Conservation (phyloP, 2,888 invertebrate genomes). For the Danaus chrysippus region DNA sequence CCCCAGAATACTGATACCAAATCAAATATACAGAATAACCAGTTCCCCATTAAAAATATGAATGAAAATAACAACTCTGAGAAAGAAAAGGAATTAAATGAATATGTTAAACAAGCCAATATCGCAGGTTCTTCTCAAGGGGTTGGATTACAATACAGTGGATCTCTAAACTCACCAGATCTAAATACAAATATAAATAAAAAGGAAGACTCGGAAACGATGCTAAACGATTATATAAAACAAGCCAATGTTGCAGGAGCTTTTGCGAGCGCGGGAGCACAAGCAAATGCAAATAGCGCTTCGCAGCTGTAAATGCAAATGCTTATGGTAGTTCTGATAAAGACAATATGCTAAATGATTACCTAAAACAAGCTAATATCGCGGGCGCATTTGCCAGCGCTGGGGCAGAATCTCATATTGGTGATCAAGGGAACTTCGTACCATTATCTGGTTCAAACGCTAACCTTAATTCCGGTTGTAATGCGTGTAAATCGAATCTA, state of each 20-base stretch:
- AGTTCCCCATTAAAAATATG: neutral
- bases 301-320: neutral
- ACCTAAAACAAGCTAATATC: constrained; percentile 26
- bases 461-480: constrained; percentile 35
- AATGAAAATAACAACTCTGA: neutral
- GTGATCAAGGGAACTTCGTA: constrained; percentile 43
- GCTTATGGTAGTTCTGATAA: neutral
- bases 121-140: constrained; percentile 1
- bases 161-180: neutral
- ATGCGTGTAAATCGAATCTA: constrained; percentile 31
- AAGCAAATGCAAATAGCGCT: constrained; percentile 2
- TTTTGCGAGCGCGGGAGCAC: constrained; percentile 8
- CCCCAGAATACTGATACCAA: no score
- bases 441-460: constrained; percentile 25
- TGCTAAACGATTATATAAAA: constrained; percentile 10
- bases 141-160: constrained; percentile 7
- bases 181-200: constrained; percentile 5
- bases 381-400: constrained; percentile 13
- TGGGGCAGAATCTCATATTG: constrained; percentile 44
- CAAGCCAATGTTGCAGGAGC: constrained; percentile 18
- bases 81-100: constrained; percentile 6
- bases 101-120: constrained; percentile 21
- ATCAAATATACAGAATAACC: no score
- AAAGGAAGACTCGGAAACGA: constrained; percentile 1
- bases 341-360: constrained; percentile 9